phyloP scores from a whole-genome alignment of 2,888 invertebrate species.

The Herminia tarsipennalis region DNA sequence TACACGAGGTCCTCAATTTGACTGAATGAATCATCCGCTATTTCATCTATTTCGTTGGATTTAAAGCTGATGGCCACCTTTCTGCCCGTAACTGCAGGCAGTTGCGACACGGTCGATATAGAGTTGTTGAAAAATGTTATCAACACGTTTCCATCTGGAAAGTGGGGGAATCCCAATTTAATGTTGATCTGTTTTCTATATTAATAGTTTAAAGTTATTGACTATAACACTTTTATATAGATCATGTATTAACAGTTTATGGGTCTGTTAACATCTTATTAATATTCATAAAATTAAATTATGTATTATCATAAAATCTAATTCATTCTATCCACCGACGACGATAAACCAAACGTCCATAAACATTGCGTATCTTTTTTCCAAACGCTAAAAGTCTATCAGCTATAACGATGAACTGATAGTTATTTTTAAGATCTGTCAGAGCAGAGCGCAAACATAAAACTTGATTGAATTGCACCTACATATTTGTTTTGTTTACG shows the following conservation, averaged over 20 bases:
- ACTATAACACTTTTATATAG: conserved; percentile 12
- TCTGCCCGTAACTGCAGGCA: conserved; percentile 72
- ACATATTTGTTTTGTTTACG: conserved; percentile 48
- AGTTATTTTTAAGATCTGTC: conserved; percentile 21
- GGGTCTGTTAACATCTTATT: conserved; percentile 28
- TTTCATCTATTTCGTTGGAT: conserved; percentile 79
- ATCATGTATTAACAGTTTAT: too few species aligned
- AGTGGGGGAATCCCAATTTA: conserved; percentile 15
- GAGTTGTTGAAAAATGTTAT: conserved; percentile 86
- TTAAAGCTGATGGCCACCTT: conserved; percentile 82
- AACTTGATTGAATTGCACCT: conserved; percentile 36
- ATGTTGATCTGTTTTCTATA: conserved; percentile 5
- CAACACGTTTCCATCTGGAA: conserved; percentile 75
- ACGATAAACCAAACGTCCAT: conserved; percentile 19
- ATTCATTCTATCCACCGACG: conserved; percentile 19
- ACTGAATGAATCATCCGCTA: conserved; percentile 81
- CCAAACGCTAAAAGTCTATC: too few species aligned
- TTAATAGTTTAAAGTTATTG: conserved; percentile 3
- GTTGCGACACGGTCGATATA: conserved; percentile 74
- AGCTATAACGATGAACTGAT: conserved; percentile 26
- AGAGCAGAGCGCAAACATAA: conserved; percentile 21
- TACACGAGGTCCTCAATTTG: conserved; percentile 78
- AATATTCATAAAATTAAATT: conserved; percentile 33
- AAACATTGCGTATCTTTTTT: too few species aligned
- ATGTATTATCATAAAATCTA: conserved; percentile 32